Evolutionary conservation across 2,113 vertebrate species (phyloP).

Genomic region (Coryphaenoides rupestris): DNA sequence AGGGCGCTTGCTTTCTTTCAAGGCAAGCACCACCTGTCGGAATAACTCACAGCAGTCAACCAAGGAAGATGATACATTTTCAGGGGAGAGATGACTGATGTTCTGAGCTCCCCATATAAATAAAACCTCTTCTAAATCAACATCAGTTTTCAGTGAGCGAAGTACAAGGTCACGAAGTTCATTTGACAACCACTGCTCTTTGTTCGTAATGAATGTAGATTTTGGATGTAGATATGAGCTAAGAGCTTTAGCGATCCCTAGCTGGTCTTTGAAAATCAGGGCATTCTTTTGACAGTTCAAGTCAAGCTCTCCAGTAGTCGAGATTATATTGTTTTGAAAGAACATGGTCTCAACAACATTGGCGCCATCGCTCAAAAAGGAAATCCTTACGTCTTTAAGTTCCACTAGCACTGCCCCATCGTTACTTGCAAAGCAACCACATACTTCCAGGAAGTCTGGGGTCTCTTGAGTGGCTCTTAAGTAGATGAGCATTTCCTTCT

Average conservation of each 20-base stretch:
- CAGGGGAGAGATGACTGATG: constrained; percentile 61
- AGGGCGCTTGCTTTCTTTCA: constrained; percentile 53
- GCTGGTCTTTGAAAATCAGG: constrained; percentile 78
- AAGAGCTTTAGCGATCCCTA: constrained; percentile 72
- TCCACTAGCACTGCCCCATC: constrained; percentile 75
- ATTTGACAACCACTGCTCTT: constrained; percentile 34
- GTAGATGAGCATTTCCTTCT: constrained; percentile 82
- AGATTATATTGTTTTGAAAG: constrained; percentile 73
- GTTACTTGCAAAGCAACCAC: constrained; percentile 79
- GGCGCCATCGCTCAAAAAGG: constrained; percentile 58
- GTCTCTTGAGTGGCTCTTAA: constrained; percentile 67
- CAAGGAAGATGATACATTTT: constrained; percentile 61
- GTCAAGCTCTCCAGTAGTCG: constrained; percentile 21
- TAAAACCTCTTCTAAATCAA: constrained; percentile 67
- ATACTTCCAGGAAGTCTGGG: constrained; percentile 74
- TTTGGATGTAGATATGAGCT: constrained; percentile 66
- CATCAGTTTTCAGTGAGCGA: constrained; percentile 34
- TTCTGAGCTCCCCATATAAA: constrained; percentile 79
- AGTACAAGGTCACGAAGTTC: constrained; percentile 36
- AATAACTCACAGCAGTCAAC: constrained; percentile 77
- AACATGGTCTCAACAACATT: constrained; percentile 68
- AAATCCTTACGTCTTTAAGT: constrained; percentile 71
- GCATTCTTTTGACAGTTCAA: constrained; percentile 58
- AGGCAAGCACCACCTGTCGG: constrained; percentile 72
- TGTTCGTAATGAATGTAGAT: constrained; percentile 61